Conservation (phyloP, 2,113 vertebrate species). For the Hemibagrus wyckioides region DNA sequence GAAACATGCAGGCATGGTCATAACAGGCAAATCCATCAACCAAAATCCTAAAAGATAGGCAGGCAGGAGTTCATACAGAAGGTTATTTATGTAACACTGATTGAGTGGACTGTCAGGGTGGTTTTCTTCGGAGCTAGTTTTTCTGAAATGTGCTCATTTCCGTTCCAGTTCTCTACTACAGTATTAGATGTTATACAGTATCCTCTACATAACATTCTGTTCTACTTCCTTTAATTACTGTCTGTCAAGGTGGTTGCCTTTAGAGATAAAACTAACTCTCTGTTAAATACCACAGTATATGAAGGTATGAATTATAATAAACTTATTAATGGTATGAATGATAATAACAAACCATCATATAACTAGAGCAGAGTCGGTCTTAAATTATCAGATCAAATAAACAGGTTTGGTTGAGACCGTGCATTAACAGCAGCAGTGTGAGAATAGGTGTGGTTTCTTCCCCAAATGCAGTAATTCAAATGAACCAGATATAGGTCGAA, state of each 20-base stretch:
- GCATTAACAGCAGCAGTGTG: too few relatives aligned
- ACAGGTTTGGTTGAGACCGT: too few relatives aligned
- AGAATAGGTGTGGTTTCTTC: too few relatives aligned
- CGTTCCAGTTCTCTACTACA: too few relatives aligned
- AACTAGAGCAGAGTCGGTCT: background rate
- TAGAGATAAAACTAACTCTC: background rate
- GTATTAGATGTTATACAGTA: too few relatives aligned
- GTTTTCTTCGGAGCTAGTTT: background rate
- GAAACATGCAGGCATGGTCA: background rate
- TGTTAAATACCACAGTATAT: background rate
- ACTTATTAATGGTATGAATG: too few relatives aligned
- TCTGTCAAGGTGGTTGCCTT: too few relatives aligned
- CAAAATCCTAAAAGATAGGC: background rate
- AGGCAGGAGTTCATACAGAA: background rate
- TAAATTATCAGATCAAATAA: background rate
- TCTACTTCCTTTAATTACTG: too few relatives aligned
- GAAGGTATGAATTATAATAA: background rate
- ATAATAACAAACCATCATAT: background rate
- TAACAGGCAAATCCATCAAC: background rate
- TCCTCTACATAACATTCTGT: background rate
- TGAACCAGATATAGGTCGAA: too few relatives aligned
- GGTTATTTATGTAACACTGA: background rate
- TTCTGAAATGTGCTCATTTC: background rate
- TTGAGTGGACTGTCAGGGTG: background rate
- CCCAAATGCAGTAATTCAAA: too few relatives aligned